Base-by-base conservation (phyloP, 2,113 vertebrate species). In the Forbesichthys papilliferus region DNA sequence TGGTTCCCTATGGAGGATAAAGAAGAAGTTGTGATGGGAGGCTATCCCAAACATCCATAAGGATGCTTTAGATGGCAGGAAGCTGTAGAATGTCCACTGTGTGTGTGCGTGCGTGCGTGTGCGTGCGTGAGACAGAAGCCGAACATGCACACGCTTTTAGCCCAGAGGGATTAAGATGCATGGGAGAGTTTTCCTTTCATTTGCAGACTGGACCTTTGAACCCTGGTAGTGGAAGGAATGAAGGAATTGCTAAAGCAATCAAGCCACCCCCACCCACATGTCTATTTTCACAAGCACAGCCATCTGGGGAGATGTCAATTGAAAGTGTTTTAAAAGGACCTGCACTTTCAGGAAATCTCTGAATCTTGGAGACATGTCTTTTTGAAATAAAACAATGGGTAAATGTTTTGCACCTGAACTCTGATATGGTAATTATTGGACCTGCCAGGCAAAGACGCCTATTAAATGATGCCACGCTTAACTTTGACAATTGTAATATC, bases 161-260 rank as follows among this genome's bases (percentile, higher is more conserved):
- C 66, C 73, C 27, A 56, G 64, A 74, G 73, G 51, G 64, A 75
- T 69, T 4, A 59, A 48, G 48, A 27, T 33, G 55, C 58, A 66
- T n/a, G n/a, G 64, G 34, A 42, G 57, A 46, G 3, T 48, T 51
- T 63, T 59, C 47, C 9, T 67, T 16, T 42, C 52, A 11, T 65
- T 53, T 55, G 12, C 7, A 47, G 20, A 5, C 27, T 2, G 11
- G 12, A 71, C 33, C 42, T 56, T 75, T 60, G 70, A 70, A 27
- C 54, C 33, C 11, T 59, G 9, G 2, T 59, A 36, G 57, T 20
- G 20, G 11, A 46, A 51, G 47, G 47, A 64, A 49, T n/a, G 52
- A 34, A 69, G 4, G 36, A 56, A 27, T 36, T 52, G 33, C 53
- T 42, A 46, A n/a, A 11, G 42, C 3, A 11, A 6, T 16, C 49